Base-by-base conservation (phyloP, 2,797 vertebrate species). In the Spheniscus humboldti region DNA sequence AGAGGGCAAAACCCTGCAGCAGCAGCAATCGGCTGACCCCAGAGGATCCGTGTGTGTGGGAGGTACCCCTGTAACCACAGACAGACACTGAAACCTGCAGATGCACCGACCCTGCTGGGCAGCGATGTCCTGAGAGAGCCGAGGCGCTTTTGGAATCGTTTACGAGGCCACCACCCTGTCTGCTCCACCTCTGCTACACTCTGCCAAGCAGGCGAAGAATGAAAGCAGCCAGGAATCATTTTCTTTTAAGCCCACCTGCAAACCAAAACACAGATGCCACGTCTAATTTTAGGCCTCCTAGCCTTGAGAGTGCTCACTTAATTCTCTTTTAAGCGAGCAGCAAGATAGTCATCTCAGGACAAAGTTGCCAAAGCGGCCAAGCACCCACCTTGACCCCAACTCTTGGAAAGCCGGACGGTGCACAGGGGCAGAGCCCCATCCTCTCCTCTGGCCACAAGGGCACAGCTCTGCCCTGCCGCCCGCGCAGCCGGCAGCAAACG, bases 271-370 rank as follows among this genome's bases (percentile, higher is more conserved):
- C 86, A 96, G 90, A 93, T 95, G 89, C 72, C 81, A 78, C 41
- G 2, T 94, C 91, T 98, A 96, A 95, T 97, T 97, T 98, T 97
- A 96, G 89, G 78, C 48, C 33, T 88, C 27, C 43, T 10, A 90
- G 60, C 45, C 86, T 94, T 94, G 74, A 96, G 63, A 82, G 67
- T 6, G 37, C 33, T 95, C 60, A 67, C 95, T 63, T 11, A 8
- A 76, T 77, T 79, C 59, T 91, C 63, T 74, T 12, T n/a, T 57
- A 55, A 79, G 72, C 2, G 11, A 90, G 77, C 60, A 66, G 35
- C 22, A 41, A 63, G 77, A 75, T 56, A 83, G 25, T 25, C 57
- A 88, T 67, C 84, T 74, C 10, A 25, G 57, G 79, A 84, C 59
- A 74, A 13, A 7, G 28, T 30, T 9, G 11, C 66, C 22, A 0